Conservation (phyloP, 53 echinoderm and acorn worm genomes). For the Pentamera pediparva region DNA sequence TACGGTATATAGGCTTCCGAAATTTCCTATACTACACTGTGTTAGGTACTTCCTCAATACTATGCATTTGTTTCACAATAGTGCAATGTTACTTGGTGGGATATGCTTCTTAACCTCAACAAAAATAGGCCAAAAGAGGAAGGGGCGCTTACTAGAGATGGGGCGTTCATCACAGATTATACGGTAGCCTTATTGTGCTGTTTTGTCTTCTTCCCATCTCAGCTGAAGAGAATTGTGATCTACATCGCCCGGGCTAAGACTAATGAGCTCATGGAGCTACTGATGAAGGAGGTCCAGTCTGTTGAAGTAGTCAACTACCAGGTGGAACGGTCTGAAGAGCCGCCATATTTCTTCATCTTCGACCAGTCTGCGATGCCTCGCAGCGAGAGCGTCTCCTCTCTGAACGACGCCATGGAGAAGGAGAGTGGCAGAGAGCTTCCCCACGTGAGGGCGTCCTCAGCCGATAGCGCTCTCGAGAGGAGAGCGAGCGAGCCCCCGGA, state of each 20-base stretch:
- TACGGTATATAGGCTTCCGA: no score
- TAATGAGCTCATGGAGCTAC: conserved; percentile 84
- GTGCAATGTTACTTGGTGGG: no score
- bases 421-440: conserved; percentile 24
- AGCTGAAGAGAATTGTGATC: conserved; percentile 84
- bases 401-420: conserved; percentile 73
- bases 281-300: conserved; percentile 93
- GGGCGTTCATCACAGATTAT: no score
- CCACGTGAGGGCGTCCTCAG: conserved; percentile 9
- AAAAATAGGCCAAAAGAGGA: no score
- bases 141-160: no score
- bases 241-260: conserved; percentile 90
- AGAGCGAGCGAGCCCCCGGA: not conserved
- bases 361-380: conserved; percentile 63
- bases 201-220: not conserved
- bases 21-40: no score
- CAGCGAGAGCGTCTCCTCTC: conserved; percentile 70
- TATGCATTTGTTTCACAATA: no score
- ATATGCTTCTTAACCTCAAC: no score
- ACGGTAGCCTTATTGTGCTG: no score
- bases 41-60: no score
- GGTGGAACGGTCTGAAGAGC: conserved; percentile 78
- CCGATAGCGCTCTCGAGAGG: conserved; percentile 16
- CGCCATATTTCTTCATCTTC: conserved; percentile 83
- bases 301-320: conserved; percentile 84